These are phyloP conservation scores for Chlorodrepanis virens DNA, from an alignment of 2,113 vertebrate species.

Conservation along the genomic window DNA sequence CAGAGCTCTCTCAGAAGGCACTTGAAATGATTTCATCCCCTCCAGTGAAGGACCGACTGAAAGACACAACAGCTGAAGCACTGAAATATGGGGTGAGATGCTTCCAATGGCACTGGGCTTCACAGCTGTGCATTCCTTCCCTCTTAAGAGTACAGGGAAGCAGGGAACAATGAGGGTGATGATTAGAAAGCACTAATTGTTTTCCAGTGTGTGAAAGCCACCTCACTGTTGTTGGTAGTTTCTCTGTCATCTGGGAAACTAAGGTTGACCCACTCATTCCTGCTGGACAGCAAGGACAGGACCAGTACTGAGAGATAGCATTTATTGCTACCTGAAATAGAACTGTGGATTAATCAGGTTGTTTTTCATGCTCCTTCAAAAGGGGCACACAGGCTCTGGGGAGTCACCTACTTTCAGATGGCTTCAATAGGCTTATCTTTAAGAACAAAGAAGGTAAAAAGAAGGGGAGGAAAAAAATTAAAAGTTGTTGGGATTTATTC, in stretches of 20 bases:
- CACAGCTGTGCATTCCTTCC: neutral
- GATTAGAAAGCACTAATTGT: neutral
- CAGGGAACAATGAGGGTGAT: neutral
- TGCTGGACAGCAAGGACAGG: neutral
- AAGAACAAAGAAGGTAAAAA: neutral
- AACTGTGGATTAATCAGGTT: neutral
- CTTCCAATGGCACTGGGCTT: neutral
- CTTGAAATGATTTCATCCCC: conserved; percentile 69
- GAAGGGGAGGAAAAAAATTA: neutral
- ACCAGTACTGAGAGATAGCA: neutral
- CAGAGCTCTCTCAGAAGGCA: conserved; percentile 63
- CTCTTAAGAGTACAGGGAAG: neutral
- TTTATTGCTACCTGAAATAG: neutral
- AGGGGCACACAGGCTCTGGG: neutral
- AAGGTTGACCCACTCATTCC: neutral
- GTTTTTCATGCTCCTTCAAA: neutral
- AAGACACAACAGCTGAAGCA: conserved; percentile 76
- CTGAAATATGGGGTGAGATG: conserved; percentile 79
- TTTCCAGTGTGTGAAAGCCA: neutral
- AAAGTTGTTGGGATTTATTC: neutral
- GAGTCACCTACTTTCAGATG: neutral
- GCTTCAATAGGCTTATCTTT: neutral
- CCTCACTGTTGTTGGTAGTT: neutral
- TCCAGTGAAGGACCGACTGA: conserved; percentile 85
- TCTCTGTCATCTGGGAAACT: neutral